Percentiles rank a stretch among this genome's conserved stretches.
Evolutionary conservation across 1,140 invertebrate genomes (phyloP).

Genomic region (Bombus sylvicola): DNA sequence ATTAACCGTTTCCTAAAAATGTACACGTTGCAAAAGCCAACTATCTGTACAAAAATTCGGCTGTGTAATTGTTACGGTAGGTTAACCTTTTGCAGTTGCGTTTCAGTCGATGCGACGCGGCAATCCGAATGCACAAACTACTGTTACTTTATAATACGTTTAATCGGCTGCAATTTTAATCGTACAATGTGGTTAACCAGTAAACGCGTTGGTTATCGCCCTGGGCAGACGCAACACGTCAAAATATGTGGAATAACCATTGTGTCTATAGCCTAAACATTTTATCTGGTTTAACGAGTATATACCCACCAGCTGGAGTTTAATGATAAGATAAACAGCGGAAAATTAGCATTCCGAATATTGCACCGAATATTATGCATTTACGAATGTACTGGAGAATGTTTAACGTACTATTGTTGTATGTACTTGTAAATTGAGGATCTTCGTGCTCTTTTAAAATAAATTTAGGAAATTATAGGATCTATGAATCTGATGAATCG

Average conservation of each 20-base stretch:
- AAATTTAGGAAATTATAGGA: not conserved
- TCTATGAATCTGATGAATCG: no score
- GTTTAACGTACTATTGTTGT: no score
- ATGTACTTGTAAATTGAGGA: no score
- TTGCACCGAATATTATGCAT: not conserved
- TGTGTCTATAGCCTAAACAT: conserved; percentile 33
- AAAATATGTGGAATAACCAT: conserved; percentile 34
- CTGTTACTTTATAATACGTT: conserved; percentile 39
- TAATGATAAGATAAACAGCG: conserved; percentile 46
- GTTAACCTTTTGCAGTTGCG: conserved; percentile 21
- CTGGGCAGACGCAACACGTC: conserved; percentile 16
- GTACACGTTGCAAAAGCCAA: not conserved
- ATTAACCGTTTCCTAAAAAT: not conserved
- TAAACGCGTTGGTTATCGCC: conserved; percentile 28
- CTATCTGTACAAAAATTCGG: not conserved
- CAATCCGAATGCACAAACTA: not conserved
- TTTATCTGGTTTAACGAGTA: conserved; percentile 45
- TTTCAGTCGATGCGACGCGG: not conserved
- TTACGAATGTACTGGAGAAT: not conserved
- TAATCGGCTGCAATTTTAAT: conserved; percentile 50
- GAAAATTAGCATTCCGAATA: conserved; percentile 26
- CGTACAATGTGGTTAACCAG: conserved; percentile 36
- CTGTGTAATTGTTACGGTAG: conserved; percentile 35
- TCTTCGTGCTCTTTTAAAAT: not conserved
- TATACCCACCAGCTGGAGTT: conserved; percentile 11